phyloP scores from a whole-genome alignment of 2,113 vertebrate species.

The Coregonus clupeaformis region DNA sequence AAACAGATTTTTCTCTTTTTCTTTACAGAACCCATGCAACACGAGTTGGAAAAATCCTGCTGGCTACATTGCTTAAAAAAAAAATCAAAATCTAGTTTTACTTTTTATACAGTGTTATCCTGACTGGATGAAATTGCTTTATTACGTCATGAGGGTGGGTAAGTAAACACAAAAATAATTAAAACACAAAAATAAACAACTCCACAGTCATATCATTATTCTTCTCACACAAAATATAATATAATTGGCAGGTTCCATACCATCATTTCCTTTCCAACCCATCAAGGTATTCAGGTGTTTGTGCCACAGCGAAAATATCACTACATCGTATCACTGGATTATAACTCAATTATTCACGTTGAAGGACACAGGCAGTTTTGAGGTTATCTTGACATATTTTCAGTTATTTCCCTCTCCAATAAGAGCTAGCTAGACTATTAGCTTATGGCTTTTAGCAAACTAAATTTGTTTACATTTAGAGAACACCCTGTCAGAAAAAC shows the following conservation, averaged over 20 bases:
- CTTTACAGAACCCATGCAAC: conserved; percentile 86
- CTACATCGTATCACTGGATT: conserved; percentile 30
- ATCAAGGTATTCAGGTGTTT: conserved; percentile 62
- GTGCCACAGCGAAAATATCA: conserved; percentile 67
- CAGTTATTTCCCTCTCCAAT: conserved; percentile 48
- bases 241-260: conserved; percentile 81
- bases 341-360: conserved; percentile 29
- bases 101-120: conserved; percentile 78
- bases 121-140: conserved; percentile 76
- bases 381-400: conserved; percentile 26
- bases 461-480: conserved; percentile 33
- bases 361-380: conserved; percentile 75
- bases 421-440: conserved; percentile 62
- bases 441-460: conserved; percentile 80
- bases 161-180: conserved; percentile 28
- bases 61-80: conserved; percentile 83
- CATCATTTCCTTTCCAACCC: conserved; percentile 56
- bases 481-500: conserved; percentile 45
- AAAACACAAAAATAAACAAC: conserved; percentile 24
- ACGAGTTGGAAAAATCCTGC: conserved; percentile 82
- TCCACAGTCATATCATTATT: conserved; percentile 48
- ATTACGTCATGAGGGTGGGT: conserved; percentile 71
- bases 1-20: conserved; percentile 70
- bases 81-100: conserved; percentile 54
- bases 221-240: conserved; percentile 65